phyloP scores from a whole-genome alignment of 1,140 invertebrate species.

The Sinella curviseta region DNA sequence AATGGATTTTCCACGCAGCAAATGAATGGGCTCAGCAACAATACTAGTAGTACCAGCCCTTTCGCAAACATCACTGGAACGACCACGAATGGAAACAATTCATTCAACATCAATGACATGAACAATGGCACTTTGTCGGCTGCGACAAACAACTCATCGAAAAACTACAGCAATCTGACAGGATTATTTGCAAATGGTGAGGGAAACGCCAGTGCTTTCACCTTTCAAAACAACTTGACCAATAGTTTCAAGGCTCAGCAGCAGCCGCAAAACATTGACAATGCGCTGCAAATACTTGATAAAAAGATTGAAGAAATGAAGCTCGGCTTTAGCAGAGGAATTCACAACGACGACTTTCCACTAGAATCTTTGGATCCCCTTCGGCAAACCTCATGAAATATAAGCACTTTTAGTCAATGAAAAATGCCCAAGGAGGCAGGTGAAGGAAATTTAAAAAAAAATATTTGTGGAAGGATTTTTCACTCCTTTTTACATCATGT shows the following conservation, averaged over 20 bases:
- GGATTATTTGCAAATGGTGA: constrained; percentile 11
- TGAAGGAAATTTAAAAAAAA: too few species aligned
- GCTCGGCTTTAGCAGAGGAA: constrained; percentile 79
- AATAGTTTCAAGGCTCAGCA: constrained; percentile 38
- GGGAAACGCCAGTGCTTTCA: not conserved
- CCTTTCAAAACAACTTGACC: constrained; percentile 11
- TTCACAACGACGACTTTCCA: constrained; percentile 81
- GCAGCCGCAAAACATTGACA: constrained; percentile 64
- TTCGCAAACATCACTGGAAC: not conserved
- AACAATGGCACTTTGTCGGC: not conserved
- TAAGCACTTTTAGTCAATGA: not conserved
- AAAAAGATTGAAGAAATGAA: constrained; percentile 80
- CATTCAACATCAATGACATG: constrained; percentile 20
- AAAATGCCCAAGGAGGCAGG: not conserved
- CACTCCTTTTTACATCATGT: too few species aligned
- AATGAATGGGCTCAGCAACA: not conserved
- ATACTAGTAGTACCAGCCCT: not conserved
- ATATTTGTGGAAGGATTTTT: too few species aligned
- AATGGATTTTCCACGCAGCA: not conserved
- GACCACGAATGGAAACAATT: not conserved
- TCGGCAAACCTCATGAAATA: not conserved
- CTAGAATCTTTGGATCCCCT: constrained; percentile 80
- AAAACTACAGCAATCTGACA: constrained; percentile 18
- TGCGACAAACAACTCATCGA: not conserved
- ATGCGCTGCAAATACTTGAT: constrained; percentile 73